Evolutionary conservation across 2,113 vertebrate genomes (phyloP).

Genomic region (Oryzias celebensis): DNA sequence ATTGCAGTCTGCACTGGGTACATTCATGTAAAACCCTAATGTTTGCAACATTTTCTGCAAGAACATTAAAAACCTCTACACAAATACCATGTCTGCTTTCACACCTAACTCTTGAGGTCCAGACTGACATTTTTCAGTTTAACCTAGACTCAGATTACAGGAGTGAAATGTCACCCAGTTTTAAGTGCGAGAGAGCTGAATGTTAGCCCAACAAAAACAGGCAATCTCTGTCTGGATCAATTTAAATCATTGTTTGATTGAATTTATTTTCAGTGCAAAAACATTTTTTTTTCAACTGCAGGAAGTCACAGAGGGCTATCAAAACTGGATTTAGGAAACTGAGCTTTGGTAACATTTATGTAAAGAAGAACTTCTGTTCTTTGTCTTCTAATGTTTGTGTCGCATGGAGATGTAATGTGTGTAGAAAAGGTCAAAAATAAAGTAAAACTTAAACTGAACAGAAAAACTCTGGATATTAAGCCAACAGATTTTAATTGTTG

Average conservation of each 20-base stretch:
- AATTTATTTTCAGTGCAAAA: neutral
- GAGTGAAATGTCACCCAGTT: neutral
- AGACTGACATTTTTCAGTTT: neutral
- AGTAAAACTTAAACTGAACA: too few species aligned
- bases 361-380: neutral
- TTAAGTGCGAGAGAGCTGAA: neutral
- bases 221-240: neutral
- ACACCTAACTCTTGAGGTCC: neutral
- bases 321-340: neutral
- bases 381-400: too few species aligned
- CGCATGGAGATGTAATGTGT: too few species aligned
- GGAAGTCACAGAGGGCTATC: neutral
- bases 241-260: neutral
- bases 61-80: neutral
- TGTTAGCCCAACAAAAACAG: neutral
- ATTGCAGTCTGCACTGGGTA: neutral
- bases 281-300: neutral
- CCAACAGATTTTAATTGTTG: too few species aligned
- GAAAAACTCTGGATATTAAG: too few species aligned
- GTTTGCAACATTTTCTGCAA: neutral
- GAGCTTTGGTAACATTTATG: neutral
- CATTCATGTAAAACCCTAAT: neutral
- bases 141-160: neutral
- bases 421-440: too few species aligned
- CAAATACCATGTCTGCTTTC: neutral